A percentile compares a stretch with the other conserved stretches of the same genome.
Evolutionary conservation across 2,888 invertebrate genomes (phyloP).

Genomic region (Lomographa bimaculata): DNA sequence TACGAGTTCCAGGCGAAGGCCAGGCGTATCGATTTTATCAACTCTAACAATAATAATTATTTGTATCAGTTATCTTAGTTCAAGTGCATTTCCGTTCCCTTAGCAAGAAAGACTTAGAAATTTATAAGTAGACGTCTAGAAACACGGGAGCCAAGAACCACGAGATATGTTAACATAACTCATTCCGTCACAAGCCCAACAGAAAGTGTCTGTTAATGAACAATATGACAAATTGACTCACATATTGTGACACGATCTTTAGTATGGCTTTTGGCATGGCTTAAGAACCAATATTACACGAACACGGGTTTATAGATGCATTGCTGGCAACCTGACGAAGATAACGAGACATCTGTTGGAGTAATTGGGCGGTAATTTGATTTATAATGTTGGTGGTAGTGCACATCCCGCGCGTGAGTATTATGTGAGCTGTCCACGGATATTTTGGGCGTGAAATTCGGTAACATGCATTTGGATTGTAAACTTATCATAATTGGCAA

Average conservation of each 20-base stretch:
- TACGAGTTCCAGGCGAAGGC: too few species aligned
- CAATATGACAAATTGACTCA: constrained; percentile 6
- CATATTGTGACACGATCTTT: background rate
- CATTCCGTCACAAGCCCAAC: too few species aligned
- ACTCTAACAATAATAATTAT: too few species aligned
- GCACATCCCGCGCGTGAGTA: constrained; percentile 14
- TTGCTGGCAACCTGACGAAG: constrained; percentile 14
- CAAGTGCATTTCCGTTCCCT: too few species aligned
- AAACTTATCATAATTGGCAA: too few species aligned
- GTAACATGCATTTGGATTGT: background rate
- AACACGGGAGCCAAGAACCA: too few species aligned
- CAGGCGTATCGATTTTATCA: too few species aligned
- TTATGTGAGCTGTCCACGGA: constrained; percentile 7
- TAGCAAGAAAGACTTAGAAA: too few species aligned
- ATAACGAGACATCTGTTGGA: constrained; percentile 34
- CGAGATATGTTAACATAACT: too few species aligned
- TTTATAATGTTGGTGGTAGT: constrained; percentile 24
- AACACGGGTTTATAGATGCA: constrained; percentile 7
- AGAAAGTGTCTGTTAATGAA: background rate
- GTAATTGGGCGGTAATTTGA: constrained; percentile 34
- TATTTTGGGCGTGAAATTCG: constrained; percentile 7
- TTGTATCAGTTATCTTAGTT: too few species aligned
- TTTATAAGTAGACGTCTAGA: too few species aligned
- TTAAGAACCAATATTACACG: background rate
- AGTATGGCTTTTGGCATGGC: constrained; percentile 6